Evolutionary conservation across 2,888 invertebrate genomes (phyloP).

Genomic region (Adelognathus sp.): DNA sequence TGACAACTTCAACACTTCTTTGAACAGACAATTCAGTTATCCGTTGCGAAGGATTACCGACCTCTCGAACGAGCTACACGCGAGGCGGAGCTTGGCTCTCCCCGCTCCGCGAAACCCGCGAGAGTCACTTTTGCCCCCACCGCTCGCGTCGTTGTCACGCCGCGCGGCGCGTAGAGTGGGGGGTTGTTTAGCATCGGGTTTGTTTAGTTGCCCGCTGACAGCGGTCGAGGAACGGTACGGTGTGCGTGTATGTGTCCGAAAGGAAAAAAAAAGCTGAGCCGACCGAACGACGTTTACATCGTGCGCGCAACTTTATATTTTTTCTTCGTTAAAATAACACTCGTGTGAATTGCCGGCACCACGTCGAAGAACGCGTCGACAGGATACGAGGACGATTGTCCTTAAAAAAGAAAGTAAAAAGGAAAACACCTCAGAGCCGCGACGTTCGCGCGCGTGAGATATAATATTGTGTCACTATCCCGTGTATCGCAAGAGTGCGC

Average conservation of each 20-base stretch:
- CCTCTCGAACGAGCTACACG: not conserved
- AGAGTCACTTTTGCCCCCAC: not conserved
- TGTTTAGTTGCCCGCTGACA: conserved; percentile 81
- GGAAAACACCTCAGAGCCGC: not conserved
- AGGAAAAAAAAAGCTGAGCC: not conserved
- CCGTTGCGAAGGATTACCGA: not conserved
- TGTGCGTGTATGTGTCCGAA: conserved; percentile 62
- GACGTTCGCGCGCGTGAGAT: not conserved
- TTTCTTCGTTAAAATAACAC: not conserved
- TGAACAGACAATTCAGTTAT: not conserved
- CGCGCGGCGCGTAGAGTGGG: conserved; percentile 70
- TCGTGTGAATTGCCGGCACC: not conserved
- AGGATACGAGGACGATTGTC: not conserved
- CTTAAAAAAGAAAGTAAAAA: not conserved
- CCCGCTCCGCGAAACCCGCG: conserved; percentile 21
- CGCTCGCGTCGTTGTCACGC: conserved; percentile 66
- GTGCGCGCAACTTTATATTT: not conserved
- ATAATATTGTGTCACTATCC: conserved; percentile 23
- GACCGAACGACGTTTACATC: conserved; percentile 17
- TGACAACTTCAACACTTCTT: not conserved
- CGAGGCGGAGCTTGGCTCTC: conserved; percentile 62
- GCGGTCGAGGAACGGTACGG: conserved; percentile 75
- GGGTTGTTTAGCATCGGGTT: conserved; percentile 76
- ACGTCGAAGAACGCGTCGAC: not conserved
- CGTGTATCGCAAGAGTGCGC: conserved; percentile 29